phyloP scores from a whole-genome alignment of 2,797 vertebrate species.

The Peromyscus eremicus region DNA sequence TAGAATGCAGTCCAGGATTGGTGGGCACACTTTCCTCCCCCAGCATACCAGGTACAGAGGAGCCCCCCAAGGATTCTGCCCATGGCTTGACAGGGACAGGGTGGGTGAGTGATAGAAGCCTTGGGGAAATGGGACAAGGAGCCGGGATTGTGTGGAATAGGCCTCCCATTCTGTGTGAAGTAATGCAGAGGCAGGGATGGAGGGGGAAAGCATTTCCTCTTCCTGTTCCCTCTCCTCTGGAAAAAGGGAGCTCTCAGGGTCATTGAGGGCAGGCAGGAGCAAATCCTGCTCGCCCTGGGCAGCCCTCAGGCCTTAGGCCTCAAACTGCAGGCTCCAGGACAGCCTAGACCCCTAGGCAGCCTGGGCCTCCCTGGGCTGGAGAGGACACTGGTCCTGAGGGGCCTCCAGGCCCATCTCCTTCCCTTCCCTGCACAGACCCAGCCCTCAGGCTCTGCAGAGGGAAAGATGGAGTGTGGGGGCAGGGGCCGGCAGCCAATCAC shows the following conservation, averaged over 20 bases:
- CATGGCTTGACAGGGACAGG: not conserved
- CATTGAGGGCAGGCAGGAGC: not conserved
- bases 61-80: not conserved
- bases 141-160: not conserved
- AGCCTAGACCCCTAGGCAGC: slow-evolving; percentile 34
- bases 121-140: not conserved
- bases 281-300: not conserved
- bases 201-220: not conserved
- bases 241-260: not conserved
- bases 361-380: not conserved
- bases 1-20: too few species aligned
- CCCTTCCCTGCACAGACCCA: not conserved
- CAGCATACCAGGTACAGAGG: not conserved
- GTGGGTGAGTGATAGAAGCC: not conserved
- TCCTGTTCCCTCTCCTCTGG: not conserved
- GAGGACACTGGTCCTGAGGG: not conserved
- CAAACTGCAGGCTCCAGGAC: not conserved
- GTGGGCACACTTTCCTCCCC: too few species aligned
- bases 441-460: slow-evolving; percentile 32
- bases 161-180: not conserved
- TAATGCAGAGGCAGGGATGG: not conserved
- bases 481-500: slow-evolving; percentile 65
- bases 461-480: not conserved
- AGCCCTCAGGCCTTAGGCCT: not conserved
- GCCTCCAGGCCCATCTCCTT: not conserved